phyloP scores from a whole-genome alignment of 2,797 vertebrate species.

The Paratrypauchen microcephalus region DNA sequence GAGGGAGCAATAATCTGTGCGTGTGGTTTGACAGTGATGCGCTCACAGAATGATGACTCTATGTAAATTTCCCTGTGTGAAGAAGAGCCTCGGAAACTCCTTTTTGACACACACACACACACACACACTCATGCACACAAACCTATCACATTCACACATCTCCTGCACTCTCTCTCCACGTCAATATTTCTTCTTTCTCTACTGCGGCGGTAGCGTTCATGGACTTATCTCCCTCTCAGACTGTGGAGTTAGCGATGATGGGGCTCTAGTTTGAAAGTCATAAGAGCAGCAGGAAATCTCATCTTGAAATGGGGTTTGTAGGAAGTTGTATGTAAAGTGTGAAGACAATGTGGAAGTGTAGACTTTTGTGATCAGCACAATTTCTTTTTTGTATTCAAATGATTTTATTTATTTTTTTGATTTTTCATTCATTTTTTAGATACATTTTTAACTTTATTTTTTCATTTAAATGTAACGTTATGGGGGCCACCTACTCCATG shows the following conservation, averaged over 20 bases:
- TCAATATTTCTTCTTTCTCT: constrained; percentile 17
- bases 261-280: constrained; percentile 8
- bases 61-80: constrained; percentile 48
- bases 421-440: neutral
- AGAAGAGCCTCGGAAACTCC: constrained; percentile 52
- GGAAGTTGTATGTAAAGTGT: neutral
- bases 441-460: neutral
- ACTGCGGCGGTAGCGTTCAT: neutral
- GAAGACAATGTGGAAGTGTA: neutral
- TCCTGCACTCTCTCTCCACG: constrained; percentile 29
- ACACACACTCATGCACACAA: constrained; percentile 30
- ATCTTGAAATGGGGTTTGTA: constrained; percentile 6
- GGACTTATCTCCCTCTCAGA: constrained; percentile 14
- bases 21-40: constrained; percentile 39
- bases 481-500: neutral
- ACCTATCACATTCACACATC: constrained; percentile 43
- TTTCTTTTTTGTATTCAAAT: neutral
- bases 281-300: constrained; percentile 6
- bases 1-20: constrained; percentile 33
- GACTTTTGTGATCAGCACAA: neutral
- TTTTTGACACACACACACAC: constrained; percentile 40
- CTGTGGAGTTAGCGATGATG: neutral
- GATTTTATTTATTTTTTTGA: neutral
- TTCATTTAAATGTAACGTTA: neutral
- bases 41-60: constrained; percentile 56